Base-by-base conservation (phyloP, 2,888 invertebrate genomes). In the Polyommatus iphigenia region DNA sequence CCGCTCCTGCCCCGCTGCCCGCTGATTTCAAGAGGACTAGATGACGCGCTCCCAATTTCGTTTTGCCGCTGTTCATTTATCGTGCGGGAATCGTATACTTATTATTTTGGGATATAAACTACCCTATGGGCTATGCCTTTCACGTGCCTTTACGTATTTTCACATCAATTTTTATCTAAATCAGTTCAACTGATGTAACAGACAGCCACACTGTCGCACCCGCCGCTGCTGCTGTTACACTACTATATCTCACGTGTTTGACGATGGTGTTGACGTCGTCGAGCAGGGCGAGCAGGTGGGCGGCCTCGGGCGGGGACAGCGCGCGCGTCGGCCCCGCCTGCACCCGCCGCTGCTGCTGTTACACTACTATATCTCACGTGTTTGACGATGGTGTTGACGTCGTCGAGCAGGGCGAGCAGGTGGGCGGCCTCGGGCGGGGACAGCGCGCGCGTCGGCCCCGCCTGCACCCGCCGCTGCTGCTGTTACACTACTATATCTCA, bases 231-330 rank as follows among this genome's bases (percentile, higher is more conserved):
- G 95, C 83, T 90, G 95, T 6, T 6, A 36, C 36, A 36, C 36
- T 50, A 57, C 18, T n/a, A 29, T 8, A 36, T 87, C 96, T 95
- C 3, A 97, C 97, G 95, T 96, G 97, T 91, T 98, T 97, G n/a
- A 98, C 97, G n/a, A 98, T 95, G 0, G 97, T 96, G 79, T 97
- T 97, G 76, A 97, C 95, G 50, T 97, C 97, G 87, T 98, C 98
- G 32, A 98, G 96, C 85, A 98, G 96, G 71, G 96, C 96, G 6
- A 98, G 93, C 2, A 99, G 91, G 76, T 97, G 95, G 8, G 95
- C 94, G 82, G 95, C 95, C 88, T 98, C 98, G 8, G 97, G 96
- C 2, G 95, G 94, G 4, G 95, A 92, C 18, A 96, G 87, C 6
- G 83, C 77, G 79, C 80, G 77, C 81, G 81, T 7, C 10, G 82